Evolutionary conservation across 2,888 invertebrate genomes (phyloP), one percentile per base, ranked within the genome.

Genomic region (Diabrotica balteata): DNA sequence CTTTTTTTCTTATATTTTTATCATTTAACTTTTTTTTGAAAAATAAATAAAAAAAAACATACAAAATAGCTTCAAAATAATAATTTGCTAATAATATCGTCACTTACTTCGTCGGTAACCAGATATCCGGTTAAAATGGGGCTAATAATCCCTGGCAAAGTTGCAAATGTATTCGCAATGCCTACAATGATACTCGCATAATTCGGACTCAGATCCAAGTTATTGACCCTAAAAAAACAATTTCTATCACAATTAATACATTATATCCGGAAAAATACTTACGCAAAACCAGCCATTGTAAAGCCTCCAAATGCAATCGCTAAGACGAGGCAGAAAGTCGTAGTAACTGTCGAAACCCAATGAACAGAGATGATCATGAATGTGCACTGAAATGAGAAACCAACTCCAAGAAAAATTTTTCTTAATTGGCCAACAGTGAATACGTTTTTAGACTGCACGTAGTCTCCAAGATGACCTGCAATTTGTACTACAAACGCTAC

Each of bases 351-450:
- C 2, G 90, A 87, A 46, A 89, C 82, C 2, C 92, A 85, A 79
- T 92, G 93, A 2, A 94, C 93, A 7, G 95, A 93, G 0, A 89
- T 86, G 62, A 94, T 85, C 92, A 96, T 94, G 83, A 96, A 96
- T 51, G 95, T 84, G 0, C 94, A 92, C 87, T 96, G 95, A 0
- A 85, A 82, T 60, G 91, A 74, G 78, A 93, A 93, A 3, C 92
- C 93, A 32, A 88, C 87, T 77, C 91, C 91, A 73, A 91, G 93
- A 80, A 93, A 93, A 11, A 76, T 68, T 71, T 87, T 88, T 69
- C 88, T 81, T 8, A 93, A 92, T 80, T 90, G 90, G 0, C 93
- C 93, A 0, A 93, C 90, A 0, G 90, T 90, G 74, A 93, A 80
- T 49, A 88, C 83, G 32, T 88, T 86, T 69, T 87, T 88, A 7